These are phyloP conservation scores for Sus cebifrons DNA, from an alignment of 2,797 vertebrate species.

Conservation along the genomic window DNA sequence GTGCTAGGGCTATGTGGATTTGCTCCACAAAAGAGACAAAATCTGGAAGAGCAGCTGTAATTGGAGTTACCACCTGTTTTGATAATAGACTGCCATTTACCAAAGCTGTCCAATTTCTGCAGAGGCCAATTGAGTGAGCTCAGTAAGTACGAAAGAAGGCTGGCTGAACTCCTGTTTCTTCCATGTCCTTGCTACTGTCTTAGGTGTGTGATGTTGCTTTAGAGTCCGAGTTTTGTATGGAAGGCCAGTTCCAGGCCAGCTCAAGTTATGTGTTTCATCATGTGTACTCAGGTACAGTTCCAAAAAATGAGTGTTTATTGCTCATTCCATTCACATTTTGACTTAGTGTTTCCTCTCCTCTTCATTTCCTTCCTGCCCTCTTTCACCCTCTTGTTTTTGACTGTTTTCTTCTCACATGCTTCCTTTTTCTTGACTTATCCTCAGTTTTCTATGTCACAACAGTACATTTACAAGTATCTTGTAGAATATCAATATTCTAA, in stretches of 20 bases:
- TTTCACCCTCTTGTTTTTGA: neutral
- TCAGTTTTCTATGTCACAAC: neutral
- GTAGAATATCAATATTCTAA: neutral
- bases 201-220: neutral
- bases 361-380: too few species aligned
- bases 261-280: neutral
- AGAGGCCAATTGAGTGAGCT: neutral
- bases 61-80: constrained; percentile 21
- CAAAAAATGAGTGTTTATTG: neutral
- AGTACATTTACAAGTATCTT: neutral
- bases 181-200: neutral
- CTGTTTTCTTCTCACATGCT: neutral
- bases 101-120: neutral
- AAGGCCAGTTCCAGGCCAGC: neutral
- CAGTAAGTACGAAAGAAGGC: neutral
- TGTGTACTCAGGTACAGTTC: neutral
- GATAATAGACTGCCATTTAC: neutral
- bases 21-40: constrained; percentile 42
- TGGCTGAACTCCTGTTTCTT: neutral
- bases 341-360: neutral
- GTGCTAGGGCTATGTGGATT: constrained; percentile 14
- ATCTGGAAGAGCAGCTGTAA: constrained; percentile 43
- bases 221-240: neutral
- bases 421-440: neutral
- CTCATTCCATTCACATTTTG: neutral